Evolutionary conservation across 2,888 invertebrate genomes (phyloP), one percentile per base, ranked within the genome.

Genomic region (Lapara coniferarum): DNA sequence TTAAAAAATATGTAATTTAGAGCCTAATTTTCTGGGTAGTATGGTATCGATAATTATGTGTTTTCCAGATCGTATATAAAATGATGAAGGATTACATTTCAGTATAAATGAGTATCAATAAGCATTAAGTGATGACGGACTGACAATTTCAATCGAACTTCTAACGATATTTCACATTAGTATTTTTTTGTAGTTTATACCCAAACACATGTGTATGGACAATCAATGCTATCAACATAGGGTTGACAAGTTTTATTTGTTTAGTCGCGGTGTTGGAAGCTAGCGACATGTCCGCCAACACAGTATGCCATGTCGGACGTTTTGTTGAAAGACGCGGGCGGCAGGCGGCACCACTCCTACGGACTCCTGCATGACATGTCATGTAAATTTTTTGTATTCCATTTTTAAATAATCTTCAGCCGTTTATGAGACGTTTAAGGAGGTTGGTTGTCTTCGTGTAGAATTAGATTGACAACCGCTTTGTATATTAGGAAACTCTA

Each of bases 281-380:
- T 76, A 78, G 76, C 78, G 77, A 77, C 82, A 77, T 83, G 85
- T 87, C 86, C 88, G 88, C 82, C 82, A 81, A 78, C 77, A 75
- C 75, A 37, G 55, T 66, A 70, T 73, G 78, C 77, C 76, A 76
- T 74, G 75, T 78, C 80, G 83, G 85, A 84, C 84, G 79, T 72
- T 69, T 73, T 77, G 91, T 79, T 80, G 91, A 91, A 70, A 78
- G 92, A 91, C 76, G 81, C 80, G 83, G 66, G 59, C 53, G 71
- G 30, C 57, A 13, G 30, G 6, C 59, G 46, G 53, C 67, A 68
- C 71, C 72, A 72, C 56, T 55, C 55, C 59, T 70, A 46, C 49
- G 1, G 19, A 46, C 46, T 63, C 49, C 46, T 63, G 46, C 59
- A 63, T 46, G 63, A 46, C 46, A 49, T 49, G 63, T 63, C 63